Percentiles rank a stretch among this genome's conserved stretches.
phyloP scores from a whole-genome alignment of 1,140 invertebrate species.

The Ctenoplectra terminalis region DNA sequence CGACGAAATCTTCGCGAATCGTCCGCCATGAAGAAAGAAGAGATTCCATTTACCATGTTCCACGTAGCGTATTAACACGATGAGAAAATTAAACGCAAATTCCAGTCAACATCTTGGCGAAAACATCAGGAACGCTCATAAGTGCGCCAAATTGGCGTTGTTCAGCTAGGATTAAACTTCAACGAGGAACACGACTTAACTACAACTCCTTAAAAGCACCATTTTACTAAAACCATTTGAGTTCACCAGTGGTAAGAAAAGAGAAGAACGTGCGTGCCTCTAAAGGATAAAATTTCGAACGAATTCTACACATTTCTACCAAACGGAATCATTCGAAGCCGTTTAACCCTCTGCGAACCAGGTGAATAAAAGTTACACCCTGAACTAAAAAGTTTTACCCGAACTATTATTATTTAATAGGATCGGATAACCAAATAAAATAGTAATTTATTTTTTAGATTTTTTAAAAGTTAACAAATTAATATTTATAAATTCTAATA shows the following conservation, averaged over 20 bases:
- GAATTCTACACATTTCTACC: no score
- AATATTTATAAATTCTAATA: no score
- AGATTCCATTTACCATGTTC: neutral
- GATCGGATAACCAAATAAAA: no score
- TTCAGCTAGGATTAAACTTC: conserved; percentile 29
- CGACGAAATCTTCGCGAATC: neutral
- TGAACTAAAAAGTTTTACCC: no score
- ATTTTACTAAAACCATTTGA: conserved; percentile 19
- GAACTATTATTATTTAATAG: no score
- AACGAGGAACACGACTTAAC: conserved; percentile 32
- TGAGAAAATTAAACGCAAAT: conserved; percentile 6
- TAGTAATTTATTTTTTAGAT: no score
- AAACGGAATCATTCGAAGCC: no score
- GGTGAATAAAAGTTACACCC: no score
- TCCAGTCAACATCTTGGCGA: neutral
- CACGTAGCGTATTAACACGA: neutral
- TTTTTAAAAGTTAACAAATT: no score
- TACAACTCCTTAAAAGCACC: conserved; percentile 27
- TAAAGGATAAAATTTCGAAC: no score
- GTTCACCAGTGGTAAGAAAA: neutral
- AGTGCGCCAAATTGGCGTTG: conserved; percentile 28
- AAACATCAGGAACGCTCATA: conserved; percentile 23
- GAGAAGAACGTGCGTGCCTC: neutral
- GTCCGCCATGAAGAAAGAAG: neutral
- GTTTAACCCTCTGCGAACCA: no score